Base-by-base conservation (phyloP, 2,888 invertebrate genomes). In the Coronaproctus castanopsis region DNA sequence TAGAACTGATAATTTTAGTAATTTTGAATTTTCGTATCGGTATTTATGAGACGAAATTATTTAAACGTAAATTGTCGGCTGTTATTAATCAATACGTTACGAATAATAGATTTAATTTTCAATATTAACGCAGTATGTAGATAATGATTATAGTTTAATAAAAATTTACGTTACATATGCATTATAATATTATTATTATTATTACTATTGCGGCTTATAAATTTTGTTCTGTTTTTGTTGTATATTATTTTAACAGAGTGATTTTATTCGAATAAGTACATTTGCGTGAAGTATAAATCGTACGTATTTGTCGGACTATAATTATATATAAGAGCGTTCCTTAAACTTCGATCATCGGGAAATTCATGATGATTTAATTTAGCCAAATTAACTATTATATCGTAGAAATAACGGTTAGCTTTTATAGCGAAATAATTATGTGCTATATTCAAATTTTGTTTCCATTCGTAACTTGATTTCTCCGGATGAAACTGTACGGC, bases 401-500 rank as follows among this genome's bases (percentile, higher is more conserved):
- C 60, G 21, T 60, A 63, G 56, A 63, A 63, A 55, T 58, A 63
- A 19, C 60, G 24, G 21, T 57, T 58, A 20, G 63, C 57, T 54
- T 36, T 20, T 52, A 63, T 21, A 18, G 61, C 58, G 3, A 48
- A 24, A 21, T 50, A 51, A n/a, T 55, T 59, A n/a, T 61, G 63
- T 2, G 59, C 54, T 49, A 57, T 24, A 52, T 53, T 57, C 2
- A 50, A 10, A 23, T n/a, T 1, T 8, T 19, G 21, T 14, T 8
- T 23, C 61, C 61, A 61, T 57, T 63, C 63, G 18, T 53, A 61
- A 1, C 58, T 23, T 19, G 58, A 52, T 56, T 64, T 64, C 54
- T 64, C 63, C n/a, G 63, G 63, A 55, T 64, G 63, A 48, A 62
- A 64, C 57, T 64, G 63, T 20, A 63, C 21, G n/a, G 59, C 63